Evolutionary conservation across 2,113 vertebrate genomes (phyloP).

Genomic region (Saimiri boliviensis): DNA sequence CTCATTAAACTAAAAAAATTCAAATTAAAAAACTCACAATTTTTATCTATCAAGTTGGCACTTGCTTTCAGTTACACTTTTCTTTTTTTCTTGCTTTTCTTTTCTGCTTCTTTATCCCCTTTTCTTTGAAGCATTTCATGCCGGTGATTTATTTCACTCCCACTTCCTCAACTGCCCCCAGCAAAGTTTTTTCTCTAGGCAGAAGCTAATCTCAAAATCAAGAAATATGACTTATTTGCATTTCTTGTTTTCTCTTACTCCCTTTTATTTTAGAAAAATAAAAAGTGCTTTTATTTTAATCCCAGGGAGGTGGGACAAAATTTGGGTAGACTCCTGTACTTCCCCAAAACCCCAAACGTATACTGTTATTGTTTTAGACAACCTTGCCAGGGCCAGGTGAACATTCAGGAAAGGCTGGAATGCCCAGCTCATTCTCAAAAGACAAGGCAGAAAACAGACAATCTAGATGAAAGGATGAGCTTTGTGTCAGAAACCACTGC

Average conservation of each 20-base stretch:
- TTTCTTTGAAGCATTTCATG: not conserved
- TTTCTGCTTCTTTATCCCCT: not conserved
- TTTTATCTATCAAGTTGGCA: not conserved
- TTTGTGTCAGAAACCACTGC: not conserved
- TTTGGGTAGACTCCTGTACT: not conserved
- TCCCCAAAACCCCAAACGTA: not conserved
- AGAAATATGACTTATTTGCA: not conserved
- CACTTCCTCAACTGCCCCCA: not conserved
- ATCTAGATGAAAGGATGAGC: not conserved
- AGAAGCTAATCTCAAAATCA: not conserved
- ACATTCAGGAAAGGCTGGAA: too few species aligned
- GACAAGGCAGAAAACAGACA: not conserved
- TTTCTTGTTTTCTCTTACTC: not conserved
- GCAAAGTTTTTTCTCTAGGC: not conserved
- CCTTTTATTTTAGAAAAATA: not conserved
- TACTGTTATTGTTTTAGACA: not conserved
- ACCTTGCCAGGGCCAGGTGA: not conserved
- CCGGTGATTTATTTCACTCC: not conserved
- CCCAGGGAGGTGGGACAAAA: not conserved
- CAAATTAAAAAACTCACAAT: not conserved
- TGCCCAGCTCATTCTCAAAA: not conserved
- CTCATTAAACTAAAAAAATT: not conserved
- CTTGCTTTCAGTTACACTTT: not conserved
- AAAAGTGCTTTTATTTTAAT: not conserved
- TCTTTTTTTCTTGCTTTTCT: not conserved